A percentile compares a stretch with the other conserved stretches of the same genome.
Conservation (phyloP, 2,797 vertebrate species). For the Tangara arthus region DNA sequence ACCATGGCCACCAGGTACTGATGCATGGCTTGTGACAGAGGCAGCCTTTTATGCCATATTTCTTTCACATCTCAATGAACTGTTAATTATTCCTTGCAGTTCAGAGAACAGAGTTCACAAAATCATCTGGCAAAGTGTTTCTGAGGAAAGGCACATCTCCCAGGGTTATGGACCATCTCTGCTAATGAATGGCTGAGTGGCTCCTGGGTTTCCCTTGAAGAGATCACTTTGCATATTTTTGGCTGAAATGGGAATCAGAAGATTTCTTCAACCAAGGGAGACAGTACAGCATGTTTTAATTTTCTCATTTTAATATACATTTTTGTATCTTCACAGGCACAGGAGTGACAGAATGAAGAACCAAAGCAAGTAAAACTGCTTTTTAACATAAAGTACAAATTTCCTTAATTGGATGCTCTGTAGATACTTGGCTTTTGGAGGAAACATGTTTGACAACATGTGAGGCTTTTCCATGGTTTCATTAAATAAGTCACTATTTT, state of each 20-base stretch:
- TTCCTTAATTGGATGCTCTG: not conserved
- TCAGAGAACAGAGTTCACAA: not conserved
- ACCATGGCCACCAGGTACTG: rapidly evolving
- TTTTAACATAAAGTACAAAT: not conserved
- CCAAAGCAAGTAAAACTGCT: not conserved
- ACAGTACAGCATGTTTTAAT: not conserved
- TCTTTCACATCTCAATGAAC: not conserved
- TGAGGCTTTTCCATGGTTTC: constrained; percentile 15
- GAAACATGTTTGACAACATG: not conserved
- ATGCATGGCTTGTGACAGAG: not conserved
- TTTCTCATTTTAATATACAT: not conserved
- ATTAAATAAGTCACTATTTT: constrained; percentile 28
- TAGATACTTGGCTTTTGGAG: not conserved
- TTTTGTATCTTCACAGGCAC: not conserved
- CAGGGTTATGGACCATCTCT: not conserved
- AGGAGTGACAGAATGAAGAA: not conserved
- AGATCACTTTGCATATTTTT: not conserved
- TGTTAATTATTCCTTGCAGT: not conserved
- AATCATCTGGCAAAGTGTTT: not conserved
- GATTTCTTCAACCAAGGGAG: not conserved
- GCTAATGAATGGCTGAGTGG: not conserved
- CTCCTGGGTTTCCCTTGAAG: not conserved
- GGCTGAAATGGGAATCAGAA: not conserved
- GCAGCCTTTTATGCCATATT: not conserved
- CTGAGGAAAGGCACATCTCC: not conserved